Evolutionary conservation across 2,888 invertebrate species (phyloP), one percentile per base, ranked within the genome.

Genomic region (Nomada hirtipes): DNA sequence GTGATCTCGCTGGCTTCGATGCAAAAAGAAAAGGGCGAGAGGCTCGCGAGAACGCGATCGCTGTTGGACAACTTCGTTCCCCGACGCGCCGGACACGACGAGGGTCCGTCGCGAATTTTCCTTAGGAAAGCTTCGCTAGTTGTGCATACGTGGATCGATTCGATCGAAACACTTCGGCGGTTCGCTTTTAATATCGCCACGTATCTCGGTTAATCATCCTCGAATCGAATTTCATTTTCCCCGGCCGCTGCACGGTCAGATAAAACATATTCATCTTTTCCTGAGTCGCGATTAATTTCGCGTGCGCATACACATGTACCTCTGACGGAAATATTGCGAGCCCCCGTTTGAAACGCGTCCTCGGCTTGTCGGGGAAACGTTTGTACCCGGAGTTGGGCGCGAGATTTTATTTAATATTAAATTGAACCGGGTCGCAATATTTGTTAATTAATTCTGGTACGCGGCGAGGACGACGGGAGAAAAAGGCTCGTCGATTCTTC

Each of bases 371-470:
- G 13, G 13, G 1, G 1, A 65, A 63, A 50, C 23, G 50, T 50
- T 42, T 0, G n/a, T 7, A 36, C 36, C 36, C 36, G 36, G 36
- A 7, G 36, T 36, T 7, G 36, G 7, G 7, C 13, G n/a, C 52
- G 42, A 36, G 53, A 65, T 79, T 79, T 71, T 29, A 67, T 65
- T 20, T 61, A 71, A 71, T 71, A 79, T 65, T 36, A 71, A 36
- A 65, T 55, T 23, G 52, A 26, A 20, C 9, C 13, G 61, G 36
- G 61, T 55, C 52, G 71, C 59, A 20, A 36, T 71, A 55, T 74
- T 80, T 55, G 76, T 53, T 26, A 67, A 76, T 80, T 77, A 64
- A 73, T 81, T 69, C 61, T 53, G 57, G 26, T 11, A 23, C 68
- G 67, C 44, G 64, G 50, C 13, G 13, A 18, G 57, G 2, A 18